A percentile compares a stretch with the other conserved stretches of the same genome.
phyloP scores from a whole-genome alignment of 2,888 invertebrate species.

The Tenthredo livida region DNA sequence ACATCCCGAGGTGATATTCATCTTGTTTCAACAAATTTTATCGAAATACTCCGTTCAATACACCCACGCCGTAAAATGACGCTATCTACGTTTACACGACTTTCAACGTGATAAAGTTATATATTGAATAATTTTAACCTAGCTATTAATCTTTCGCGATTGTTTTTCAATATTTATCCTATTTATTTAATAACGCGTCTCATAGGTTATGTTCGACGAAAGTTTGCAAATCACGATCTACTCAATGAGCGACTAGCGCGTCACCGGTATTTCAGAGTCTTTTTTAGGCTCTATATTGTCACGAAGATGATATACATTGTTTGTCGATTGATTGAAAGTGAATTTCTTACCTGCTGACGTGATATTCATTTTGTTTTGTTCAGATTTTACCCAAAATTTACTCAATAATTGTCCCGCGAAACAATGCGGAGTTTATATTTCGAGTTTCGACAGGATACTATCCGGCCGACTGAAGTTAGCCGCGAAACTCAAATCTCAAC shows the following conservation, averaged over 20 bases:
- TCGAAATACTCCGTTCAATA: neutral
- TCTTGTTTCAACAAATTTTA: constrained; percentile 62
- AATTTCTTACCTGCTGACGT: constrained; percentile 7
- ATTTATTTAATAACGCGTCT: neutral
- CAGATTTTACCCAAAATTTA: neutral
- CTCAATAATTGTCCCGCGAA: neutral
- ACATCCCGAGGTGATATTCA: constrained; percentile 79
- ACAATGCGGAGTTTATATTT: neutral
- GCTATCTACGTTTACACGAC: neutral
- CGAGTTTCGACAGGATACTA: neutral
- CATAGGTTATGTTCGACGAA: neutral
- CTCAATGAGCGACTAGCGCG: neutral
- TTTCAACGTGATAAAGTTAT: neutral
- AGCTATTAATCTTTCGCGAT: neutral
- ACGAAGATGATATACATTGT: neutral
- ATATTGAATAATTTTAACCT: neutral
- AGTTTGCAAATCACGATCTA: constrained; percentile 13
- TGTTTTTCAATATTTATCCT: neutral
- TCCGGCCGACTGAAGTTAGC: neutral
- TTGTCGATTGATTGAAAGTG: neutral
- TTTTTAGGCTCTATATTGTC: neutral
- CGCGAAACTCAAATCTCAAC: too few species aligned
- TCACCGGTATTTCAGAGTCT: neutral
- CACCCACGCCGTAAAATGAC: neutral
- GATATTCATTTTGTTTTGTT: constrained; percentile 24